Conservation (phyloP, 2,797 vertebrate species). For the Spatula versicolor region DNA sequence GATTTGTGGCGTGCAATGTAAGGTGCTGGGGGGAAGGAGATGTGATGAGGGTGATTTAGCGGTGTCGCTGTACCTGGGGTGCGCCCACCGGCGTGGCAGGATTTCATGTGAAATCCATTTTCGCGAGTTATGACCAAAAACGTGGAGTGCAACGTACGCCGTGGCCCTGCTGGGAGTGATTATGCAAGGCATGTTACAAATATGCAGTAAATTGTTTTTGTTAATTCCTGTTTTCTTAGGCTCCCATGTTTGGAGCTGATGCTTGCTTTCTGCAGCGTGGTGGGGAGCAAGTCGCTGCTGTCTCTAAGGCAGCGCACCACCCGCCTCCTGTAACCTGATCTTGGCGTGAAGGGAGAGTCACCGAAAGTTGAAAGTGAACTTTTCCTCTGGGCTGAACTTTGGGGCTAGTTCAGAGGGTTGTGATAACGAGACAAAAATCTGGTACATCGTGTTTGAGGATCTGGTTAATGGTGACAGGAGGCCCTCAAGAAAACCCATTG, state of each 20-base stretch:
- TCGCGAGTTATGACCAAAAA: constrained; percentile 1
- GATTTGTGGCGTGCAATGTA: constrained; percentile 12
- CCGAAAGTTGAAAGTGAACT: background rate
- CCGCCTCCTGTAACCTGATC: background rate
- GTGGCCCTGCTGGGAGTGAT: constrained; percentile 20
- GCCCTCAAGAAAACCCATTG: background rate
- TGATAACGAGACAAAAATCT: constrained; percentile 56
- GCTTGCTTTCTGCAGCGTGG: background rate
- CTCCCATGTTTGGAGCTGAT: background rate
- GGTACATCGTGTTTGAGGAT: background rate
- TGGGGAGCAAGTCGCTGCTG: background rate
- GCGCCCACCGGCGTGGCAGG: background rate
- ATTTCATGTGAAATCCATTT: constrained; percentile 24
- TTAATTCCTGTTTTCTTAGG: background rate
- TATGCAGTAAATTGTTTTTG: background rate
- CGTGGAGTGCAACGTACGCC: background rate
- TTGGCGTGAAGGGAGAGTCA: background rate
- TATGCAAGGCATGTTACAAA: background rate
- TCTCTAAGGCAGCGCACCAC: background rate
- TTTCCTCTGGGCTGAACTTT: constrained; percentile 10
- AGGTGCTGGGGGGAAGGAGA: background rate
- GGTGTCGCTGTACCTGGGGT: constrained; percentile 4
- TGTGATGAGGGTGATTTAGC: constrained; percentile 7
- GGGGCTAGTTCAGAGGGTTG: background rate
- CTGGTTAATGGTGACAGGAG: background rate